These are phyloP conservation scores for Crypturellus tataupa DNA, from an alignment of 2,797 vertebrate species.

Conservation along the genomic window DNA sequence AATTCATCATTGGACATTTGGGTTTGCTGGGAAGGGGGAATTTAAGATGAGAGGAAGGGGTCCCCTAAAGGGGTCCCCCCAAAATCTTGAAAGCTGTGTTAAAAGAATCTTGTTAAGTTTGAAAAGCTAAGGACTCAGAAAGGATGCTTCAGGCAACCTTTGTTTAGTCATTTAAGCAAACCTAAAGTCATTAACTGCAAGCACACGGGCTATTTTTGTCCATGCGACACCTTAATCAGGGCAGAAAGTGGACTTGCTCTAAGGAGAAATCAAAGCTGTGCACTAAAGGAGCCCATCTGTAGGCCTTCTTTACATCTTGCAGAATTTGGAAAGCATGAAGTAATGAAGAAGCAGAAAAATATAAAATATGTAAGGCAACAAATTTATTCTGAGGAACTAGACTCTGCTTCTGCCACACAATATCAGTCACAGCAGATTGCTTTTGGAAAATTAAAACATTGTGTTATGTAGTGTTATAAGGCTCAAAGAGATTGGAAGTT, in stretches of 20 bases:
- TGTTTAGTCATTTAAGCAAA: background rate
- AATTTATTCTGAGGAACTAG: background rate
- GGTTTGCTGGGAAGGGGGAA: background rate
- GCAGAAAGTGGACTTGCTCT: background rate
- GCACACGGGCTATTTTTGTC: background rate
- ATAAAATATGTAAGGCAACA: background rate
- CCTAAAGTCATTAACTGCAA: background rate
- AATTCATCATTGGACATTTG: background rate
- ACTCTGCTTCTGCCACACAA: background rate
- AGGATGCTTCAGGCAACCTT: background rate
- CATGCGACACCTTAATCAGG: background rate
- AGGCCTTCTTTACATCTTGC: background rate
- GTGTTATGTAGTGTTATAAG: background rate
- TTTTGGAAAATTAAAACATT: background rate
- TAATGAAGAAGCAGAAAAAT: background rate
- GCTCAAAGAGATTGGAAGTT: background rate
- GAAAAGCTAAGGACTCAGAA: background rate
- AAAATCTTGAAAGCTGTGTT: background rate
- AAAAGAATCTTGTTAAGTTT: background rate
- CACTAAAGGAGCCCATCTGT: background rate
- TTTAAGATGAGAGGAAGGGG: background rate
- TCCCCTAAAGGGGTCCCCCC: accelerated
- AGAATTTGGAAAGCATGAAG: background rate
- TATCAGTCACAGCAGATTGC: background rate
- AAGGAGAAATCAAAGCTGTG: background rate